A percentile compares a stretch with the other conserved stretches of the same genome.
Conservation (phyloP, 2,888 invertebrate genomes). For the Hemaris fuciformis region DNA sequence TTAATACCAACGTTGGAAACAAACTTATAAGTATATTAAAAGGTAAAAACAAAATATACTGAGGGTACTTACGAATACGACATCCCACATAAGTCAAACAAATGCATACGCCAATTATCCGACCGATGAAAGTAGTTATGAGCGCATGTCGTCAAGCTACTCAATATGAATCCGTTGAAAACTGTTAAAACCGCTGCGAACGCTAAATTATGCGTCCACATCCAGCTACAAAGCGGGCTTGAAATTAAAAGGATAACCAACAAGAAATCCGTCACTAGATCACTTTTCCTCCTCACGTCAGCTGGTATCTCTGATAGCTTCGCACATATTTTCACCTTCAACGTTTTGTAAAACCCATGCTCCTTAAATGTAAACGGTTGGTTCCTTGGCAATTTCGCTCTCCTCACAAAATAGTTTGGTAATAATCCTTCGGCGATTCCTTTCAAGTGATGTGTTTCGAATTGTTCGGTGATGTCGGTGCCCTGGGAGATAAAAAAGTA, state of each 20-base stretch:
- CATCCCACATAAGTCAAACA: slow-evolving; percentile 86
- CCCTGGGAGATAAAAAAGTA: slow-evolving; percentile 63
- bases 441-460: slow-evolving; percentile 83
- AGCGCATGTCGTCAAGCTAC: slow-evolving; percentile 78
- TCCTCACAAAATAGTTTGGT: slow-evolving; percentile 84
- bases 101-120: slow-evolving; percentile 91
- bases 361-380: slow-evolving; percentile 88
- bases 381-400: slow-evolving; percentile 83
- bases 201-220: slow-evolving; percentile 47
- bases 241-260: slow-evolving; percentile 44
- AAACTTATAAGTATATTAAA: neutral
- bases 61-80: slow-evolving; percentile 80
- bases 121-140: slow-evolving; percentile 92
- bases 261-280: slow-evolving; percentile 53
- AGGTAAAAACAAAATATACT: neutral
- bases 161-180: slow-evolving; percentile 46
- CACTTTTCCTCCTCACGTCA: slow-evolving; percentile 54
- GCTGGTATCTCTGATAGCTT: slow-evolving; percentile 78
- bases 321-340: slow-evolving; percentile 82
- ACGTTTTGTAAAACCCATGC: slow-evolving; percentile 88
- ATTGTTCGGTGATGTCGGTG: slow-evolving; percentile 85
- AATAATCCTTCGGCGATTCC: slow-evolving; percentile 82
- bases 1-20: no score
- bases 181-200: slow-evolving; percentile 48
- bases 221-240: slow-evolving; percentile 54